Evolutionary conservation across 2,113 vertebrate species (phyloP), one percentile per base, ranked within the genome.

Genomic region (Falcunculus frontatus): DNA sequence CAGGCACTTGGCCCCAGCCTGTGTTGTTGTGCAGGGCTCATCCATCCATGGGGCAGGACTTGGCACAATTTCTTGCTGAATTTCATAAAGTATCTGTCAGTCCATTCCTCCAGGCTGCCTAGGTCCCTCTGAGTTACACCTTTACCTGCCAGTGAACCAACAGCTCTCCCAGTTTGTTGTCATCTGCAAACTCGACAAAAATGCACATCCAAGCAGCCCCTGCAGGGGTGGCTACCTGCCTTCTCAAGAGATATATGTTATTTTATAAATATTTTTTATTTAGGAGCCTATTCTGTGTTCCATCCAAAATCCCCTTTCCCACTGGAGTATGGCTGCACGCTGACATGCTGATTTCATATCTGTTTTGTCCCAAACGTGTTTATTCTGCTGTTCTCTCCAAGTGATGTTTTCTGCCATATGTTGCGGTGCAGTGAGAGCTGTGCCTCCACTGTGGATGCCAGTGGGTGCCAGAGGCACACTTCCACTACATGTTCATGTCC

Each of bases 181-280:
- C 56, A 35, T 30, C 50, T 64, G 29, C 9, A 17, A 56, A 49
- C 37, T 25, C 3, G 5, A 69, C 50, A 78, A 65, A 86, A 84
- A 49, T 0, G 0, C 21, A 41, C 32, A 53, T 39, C 46, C 53
- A 26, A 33, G 11, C 30, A 69, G 10, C 7, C 44, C 7, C 55
- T 53, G 22, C 22, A 49, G 47, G 13, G 3, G 13, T 55, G 30
- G 67, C 70, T 83, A 49, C 49, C 80, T 41, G 62, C 6, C 0
- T 41, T 67, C 16, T 65, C 47, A 75, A 37, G 20, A 41, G 46
- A 32, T 10, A 5, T 5, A 18, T 37, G 11, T 37, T 13, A 37
- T 63, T 73, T 46, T 17, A 33, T 22, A 63, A 37, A 37, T 18
- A 23, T 10, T 73, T 46, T 63, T 73, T 44, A 37, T 46, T 63